phyloP scores from a whole-genome alignment of 2,888 invertebrate genomes.

The Cinara cedri region DNA sequence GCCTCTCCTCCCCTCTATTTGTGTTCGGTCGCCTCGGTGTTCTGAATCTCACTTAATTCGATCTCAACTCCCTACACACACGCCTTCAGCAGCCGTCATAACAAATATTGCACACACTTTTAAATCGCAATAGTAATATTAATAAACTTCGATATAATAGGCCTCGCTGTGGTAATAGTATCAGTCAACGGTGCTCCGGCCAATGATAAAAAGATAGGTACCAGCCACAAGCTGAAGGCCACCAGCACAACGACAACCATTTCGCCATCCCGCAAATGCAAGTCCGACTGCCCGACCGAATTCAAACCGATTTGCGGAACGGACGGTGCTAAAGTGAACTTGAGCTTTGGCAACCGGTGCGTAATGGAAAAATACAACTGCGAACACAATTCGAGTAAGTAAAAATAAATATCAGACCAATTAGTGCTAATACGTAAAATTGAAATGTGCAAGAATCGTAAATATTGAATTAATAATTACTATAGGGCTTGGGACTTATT shows the following conservation, averaged over 20 bases:
- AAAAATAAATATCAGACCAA: background rate
- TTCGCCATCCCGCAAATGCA: constrained; percentile 45
- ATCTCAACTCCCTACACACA: no score
- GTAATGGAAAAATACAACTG: constrained; percentile 59
- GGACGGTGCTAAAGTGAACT: constrained; percentile 57
- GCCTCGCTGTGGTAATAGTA: constrained; percentile 7
- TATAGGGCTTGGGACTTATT: no score
- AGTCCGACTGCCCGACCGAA: constrained; percentile 56
- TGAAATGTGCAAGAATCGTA: no score
- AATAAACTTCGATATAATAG: background rate
- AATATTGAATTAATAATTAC: no score
- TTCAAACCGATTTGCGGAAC: constrained; percentile 59
- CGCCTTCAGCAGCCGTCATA: no score
- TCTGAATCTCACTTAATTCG: no score
- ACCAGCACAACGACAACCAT: constrained; percentile 39
- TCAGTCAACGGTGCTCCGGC: constrained; percentile 35
- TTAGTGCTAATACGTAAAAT: no score
- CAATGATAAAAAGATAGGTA: constrained; percentile 36
- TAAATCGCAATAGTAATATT: no score
- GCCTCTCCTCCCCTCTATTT: no score
- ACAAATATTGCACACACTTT: no score
- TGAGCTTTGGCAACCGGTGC: constrained; percentile 59
- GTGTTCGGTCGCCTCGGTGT: no score
- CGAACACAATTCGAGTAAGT: constrained; percentile 59
- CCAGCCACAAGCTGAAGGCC: constrained; percentile 40